Evolutionary conservation across 2,888 invertebrate genomes (phyloP).

Genomic region (Hymenopus coronatus): DNA sequence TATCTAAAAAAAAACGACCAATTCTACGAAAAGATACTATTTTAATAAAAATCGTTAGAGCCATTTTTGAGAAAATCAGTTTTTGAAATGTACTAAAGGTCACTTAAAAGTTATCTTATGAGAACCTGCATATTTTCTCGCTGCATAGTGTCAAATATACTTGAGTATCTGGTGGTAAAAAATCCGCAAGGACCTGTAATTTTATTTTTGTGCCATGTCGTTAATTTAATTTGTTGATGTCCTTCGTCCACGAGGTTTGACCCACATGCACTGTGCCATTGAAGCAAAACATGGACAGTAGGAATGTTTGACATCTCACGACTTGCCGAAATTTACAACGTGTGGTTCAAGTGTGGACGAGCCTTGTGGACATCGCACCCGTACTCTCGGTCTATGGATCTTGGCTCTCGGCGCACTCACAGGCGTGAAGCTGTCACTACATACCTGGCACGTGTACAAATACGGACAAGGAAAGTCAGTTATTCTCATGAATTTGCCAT

Average conservation of each 20-base stretch:
- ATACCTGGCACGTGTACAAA: not conserved
- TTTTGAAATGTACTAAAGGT: no score
- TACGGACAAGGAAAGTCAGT: not conserved
- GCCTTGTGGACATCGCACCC: not conserved
- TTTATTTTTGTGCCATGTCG: no score
- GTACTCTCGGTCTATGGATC: not conserved
- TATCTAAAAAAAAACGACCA: no score
- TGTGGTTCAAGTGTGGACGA: not conserved
- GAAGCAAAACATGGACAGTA: not conserved
- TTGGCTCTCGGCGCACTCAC: not conserved
- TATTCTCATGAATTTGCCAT: not conserved
- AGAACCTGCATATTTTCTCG: no score
- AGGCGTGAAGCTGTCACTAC: not conserved
- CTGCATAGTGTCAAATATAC: no score
- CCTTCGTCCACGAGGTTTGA: not conserved
- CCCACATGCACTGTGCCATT: not conserved
- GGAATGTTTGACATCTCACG: not conserved
- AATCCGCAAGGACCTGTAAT: no score
- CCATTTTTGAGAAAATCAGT: no score
- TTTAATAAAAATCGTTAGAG: no score
- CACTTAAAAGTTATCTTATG: no score
- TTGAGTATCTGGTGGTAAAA: no score
- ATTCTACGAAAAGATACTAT: no score
- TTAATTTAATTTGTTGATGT: not conserved
- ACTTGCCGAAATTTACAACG: not conserved